Evolutionary conservation across 2,888 invertebrate genomes (phyloP).

Genomic region (Lasioglossum vierecki): DNA sequence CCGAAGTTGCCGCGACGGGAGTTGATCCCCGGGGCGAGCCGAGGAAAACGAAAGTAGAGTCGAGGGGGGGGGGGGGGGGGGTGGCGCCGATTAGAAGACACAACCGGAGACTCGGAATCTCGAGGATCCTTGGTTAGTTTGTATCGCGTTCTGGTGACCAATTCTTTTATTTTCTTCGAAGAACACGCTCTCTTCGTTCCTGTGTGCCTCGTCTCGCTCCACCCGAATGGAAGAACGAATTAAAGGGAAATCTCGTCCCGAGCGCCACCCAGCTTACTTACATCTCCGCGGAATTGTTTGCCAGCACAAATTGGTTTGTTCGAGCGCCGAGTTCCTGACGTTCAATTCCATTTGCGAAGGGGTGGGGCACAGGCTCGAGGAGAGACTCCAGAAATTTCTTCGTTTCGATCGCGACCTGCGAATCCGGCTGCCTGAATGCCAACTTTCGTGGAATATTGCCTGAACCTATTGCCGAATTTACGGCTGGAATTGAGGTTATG

Average conservation of each 20-base stretch:
- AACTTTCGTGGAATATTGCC: neutral
- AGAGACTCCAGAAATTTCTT: slow-evolving; percentile 25
- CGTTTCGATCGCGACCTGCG: slow-evolving; percentile 7
- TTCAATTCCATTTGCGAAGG: slow-evolving; percentile 75
- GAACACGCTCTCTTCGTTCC: neutral
- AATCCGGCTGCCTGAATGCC: neutral
- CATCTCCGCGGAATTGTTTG: slow-evolving; percentile 70
- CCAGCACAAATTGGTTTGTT: slow-evolving; percentile 69
- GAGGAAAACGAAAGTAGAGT: neutral
- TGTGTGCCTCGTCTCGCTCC: neutral
- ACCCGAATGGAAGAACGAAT: slow-evolving; percentile 21
- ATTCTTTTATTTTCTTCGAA: slow-evolving; percentile 28
- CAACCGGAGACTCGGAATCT: slow-evolving; percentile 15
- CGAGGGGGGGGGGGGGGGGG: neutral
- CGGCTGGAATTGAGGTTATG: neutral
- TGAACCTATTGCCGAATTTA: neutral
- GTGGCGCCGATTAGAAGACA: slow-evolving; percentile 52
- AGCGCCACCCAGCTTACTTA: slow-evolving; percentile 51
- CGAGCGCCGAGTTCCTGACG: slow-evolving; percentile 73
- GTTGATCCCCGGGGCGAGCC: neutral
- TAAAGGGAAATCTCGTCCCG: slow-evolving; percentile 40
- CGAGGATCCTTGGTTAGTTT: neutral
- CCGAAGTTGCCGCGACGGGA: slow-evolving; percentile 7
- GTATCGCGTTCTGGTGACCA: neutral
- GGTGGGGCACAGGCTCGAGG: slow-evolving; percentile 6